Percentiles rank a stretch among this genome's conserved stretches.
These are phyloP conservation scores for Bucorvus abyssinicus DNA, from an alignment of 2,797 vertebrate genomes.

Conservation along the genomic window DNA sequence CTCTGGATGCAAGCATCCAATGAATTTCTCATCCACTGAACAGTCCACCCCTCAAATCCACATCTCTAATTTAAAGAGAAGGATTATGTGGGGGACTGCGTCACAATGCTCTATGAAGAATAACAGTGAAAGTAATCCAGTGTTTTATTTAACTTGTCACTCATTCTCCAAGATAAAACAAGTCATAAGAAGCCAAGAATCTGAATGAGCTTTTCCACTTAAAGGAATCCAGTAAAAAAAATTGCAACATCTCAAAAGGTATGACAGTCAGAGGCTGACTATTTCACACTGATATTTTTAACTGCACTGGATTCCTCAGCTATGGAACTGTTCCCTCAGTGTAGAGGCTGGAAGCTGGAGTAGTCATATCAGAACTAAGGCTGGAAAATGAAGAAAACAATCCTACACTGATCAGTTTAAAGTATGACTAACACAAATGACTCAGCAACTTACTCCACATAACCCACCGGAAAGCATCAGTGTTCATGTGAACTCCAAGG, in stretches of 20 bases:
- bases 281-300: neutral
- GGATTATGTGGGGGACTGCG: rapidly evolving
- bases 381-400: neutral
- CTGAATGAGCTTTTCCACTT: neutral
- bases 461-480: neutral
- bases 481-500: neutral
- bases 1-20: neutral
- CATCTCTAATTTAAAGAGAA: neutral
- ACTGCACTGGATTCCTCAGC: neutral
- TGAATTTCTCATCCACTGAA: neutral
- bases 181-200: neutral
- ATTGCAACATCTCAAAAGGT: neutral
- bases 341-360: neutral
- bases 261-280: neutral
- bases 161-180: neutral
- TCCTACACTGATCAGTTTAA: neutral
- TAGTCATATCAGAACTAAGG: neutral
- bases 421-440: neutral
- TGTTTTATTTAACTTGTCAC: neutral
- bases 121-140: neutral
- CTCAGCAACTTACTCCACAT: neutral
- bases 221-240: neutral
- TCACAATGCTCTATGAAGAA: neutral
- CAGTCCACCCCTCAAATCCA: neutral
- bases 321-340: neutral